A percentile compares a stretch with the other conserved stretches of the same genome.
Conservation (phyloP, 37 sponge, comb jelly and placozoan species). For the Haliclona indistincta region DNA sequence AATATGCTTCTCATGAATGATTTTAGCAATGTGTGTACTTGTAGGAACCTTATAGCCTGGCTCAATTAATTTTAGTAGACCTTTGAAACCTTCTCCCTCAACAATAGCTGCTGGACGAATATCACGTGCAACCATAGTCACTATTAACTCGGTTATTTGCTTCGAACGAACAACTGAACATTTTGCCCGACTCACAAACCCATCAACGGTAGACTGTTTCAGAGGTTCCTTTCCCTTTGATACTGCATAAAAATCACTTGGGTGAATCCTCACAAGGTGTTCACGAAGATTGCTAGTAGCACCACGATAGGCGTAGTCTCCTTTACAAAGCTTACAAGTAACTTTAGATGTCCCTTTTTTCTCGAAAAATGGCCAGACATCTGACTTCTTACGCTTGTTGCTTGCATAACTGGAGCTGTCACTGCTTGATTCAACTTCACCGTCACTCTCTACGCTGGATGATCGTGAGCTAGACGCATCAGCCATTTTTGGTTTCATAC, state of each 20-base stretch:
- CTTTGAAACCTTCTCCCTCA: slow-evolving; percentile 13
- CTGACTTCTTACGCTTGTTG: slow-evolving; percentile 22
- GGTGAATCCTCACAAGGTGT: slow-evolving; percentile 13
- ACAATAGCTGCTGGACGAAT: slow-evolving; percentile 3
- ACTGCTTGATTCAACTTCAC: too few relatives aligned
- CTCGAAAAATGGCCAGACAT: slow-evolving; percentile 21
- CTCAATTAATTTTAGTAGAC: slow-evolving; percentile 10
- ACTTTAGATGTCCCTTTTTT: neutral
- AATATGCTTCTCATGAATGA: neutral
- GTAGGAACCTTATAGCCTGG: slow-evolving; percentile 14
- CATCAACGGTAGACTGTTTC: slow-evolving; percentile 1
- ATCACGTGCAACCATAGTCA: slow-evolving; percentile 11
- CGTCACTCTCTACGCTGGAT: too few relatives aligned
- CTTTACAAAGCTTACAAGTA: neutral
- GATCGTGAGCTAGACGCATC: too few relatives aligned
- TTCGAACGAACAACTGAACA: slow-evolving; percentile 2
- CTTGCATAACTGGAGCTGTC: too few relatives aligned
- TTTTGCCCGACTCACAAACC: neutral
- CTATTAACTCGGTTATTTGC: slow-evolving; percentile 20
- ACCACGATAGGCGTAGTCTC: slow-evolving; percentile 7
- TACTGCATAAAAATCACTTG: neutral
- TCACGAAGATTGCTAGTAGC: slow-evolving; percentile 27
- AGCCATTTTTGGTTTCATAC: too few relatives aligned
- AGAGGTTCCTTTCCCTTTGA: neutral
- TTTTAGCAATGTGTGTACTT: neutral